Evolutionary conservation across 92 coral and sea anemone genomes (phyloP), one percentile per base, ranked within the genome.

Genomic region (Heliopora coerulea): DNA sequence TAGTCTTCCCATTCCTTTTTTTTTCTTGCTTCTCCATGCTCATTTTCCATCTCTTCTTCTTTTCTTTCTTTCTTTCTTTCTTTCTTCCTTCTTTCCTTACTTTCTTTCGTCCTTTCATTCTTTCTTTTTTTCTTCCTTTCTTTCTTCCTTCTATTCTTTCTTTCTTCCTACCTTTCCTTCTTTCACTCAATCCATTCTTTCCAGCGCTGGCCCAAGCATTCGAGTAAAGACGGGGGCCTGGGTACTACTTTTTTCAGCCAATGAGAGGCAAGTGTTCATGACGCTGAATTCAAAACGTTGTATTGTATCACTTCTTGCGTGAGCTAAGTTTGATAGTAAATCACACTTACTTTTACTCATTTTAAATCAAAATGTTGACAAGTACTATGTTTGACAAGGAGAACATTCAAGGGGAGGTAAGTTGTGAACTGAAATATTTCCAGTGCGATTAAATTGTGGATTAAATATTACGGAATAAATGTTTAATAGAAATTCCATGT

Each of bases 391-490:
- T 49, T 40, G 75, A 81, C 30, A 81, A 81, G 65, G 85, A 81
- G 31, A 81, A 81, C 58, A 18, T 73, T 4, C 59, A 62, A 32
- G 78, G 75, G 68, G 68, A 81, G 74, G 85, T 81, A 64, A 31
- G 75, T 42, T 32, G 40, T 62, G 0, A 34, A 26, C 0, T 65
- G 67, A 32, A 24, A 21, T 79, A 20, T n/a, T n/a, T n/a, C 18
- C 30, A 20, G 24, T 24, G 56, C 37, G 28, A 1, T 29, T 19
- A 60, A 21, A 24, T 49, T n/a, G n/a, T n/a, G n/a, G n/a, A n/a
- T n/a, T n/a, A n/a, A n/a, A n/a, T n/a, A n/a, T n/a, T n/a, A n/a
- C n/a, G n/a, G n/a, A n/a, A n/a, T n/a, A n/a, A 8, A 26, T 12
- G 14, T 27, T 20, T 24, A 5, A n/a, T 14, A 6, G 48, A 3